phyloP scores from a whole-genome alignment of 2,113 vertebrate species.

The Tetrao urogallus region DNA sequence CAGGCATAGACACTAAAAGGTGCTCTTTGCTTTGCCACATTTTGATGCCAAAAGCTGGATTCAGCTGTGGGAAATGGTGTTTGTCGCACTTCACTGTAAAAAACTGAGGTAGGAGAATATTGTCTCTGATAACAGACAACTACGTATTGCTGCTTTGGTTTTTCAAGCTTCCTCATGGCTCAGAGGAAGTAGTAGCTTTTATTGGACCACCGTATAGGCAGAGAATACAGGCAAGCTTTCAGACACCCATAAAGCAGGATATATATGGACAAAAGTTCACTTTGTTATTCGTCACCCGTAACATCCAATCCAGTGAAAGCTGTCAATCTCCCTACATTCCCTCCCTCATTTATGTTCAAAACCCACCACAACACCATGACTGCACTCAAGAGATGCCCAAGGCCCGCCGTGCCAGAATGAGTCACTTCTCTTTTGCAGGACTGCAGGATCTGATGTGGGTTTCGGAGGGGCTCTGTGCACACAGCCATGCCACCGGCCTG shows the following conservation, averaged over 20 bases:
- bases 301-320: not conserved
- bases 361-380: not conserved
- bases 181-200: not conserved
- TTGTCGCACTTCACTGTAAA: not conserved
- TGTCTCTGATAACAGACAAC: constrained; percentile 30
- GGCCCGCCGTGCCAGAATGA: not conserved
- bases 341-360: not conserved
- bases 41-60: constrained; percentile 43
- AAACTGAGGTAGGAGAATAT: constrained; percentile 21
- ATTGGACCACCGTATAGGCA: not conserved
- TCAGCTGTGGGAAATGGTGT: not conserved
- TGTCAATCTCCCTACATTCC: not conserved
- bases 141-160: not conserved
- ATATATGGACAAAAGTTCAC: constrained; percentile 21
- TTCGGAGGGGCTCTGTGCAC: not conserved
- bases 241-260: not conserved
- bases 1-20: constrained; percentile 41
- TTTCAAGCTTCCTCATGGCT: not conserved
- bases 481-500: not conserved
- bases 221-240: not conserved
- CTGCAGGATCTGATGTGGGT: not conserved
- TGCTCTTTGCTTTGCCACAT: constrained; percentile 60
- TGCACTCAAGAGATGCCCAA: not conserved
- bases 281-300: not conserved
- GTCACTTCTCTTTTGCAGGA: not conserved